These are phyloP conservation scores for Drosophila asahinai DNA, from an alignment of 1,140 invertebrate species.

Conservation along the genomic window DNA sequence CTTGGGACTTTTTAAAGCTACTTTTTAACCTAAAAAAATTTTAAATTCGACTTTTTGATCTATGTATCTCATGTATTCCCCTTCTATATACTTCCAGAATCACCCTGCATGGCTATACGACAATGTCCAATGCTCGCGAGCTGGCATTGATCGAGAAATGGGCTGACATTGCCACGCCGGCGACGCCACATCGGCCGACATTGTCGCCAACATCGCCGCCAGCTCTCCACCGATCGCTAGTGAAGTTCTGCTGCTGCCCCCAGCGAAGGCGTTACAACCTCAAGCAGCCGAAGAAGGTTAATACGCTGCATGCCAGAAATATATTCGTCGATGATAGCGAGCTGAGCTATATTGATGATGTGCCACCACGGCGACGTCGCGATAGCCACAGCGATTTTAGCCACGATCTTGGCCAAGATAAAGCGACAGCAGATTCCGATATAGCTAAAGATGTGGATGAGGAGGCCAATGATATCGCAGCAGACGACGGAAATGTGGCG, in stretches of 20 bases:
- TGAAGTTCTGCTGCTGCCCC: conserved; percentile 81
- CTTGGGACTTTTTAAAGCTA: too few species aligned
- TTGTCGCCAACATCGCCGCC: conserved; percentile 79
- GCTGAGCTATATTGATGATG: conserved; percentile 83
- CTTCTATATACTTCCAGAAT: conserved; percentile 55
- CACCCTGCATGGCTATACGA: conserved; percentile 79
- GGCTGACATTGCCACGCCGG: conserved; percentile 81
- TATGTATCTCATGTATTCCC: background rate
- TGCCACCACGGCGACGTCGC: conserved; percentile 58
- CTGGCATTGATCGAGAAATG: conserved; percentile 84
- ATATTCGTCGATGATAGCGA: conserved; percentile 82
- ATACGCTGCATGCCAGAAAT: conserved; percentile 79
- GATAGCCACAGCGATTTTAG: conserved; percentile 70
- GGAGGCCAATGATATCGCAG: conserved; percentile 64
- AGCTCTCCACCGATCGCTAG: conserved; percentile 58
- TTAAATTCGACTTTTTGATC: too few species aligned
- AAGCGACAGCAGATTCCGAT: conserved; percentile 41
- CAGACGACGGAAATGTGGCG: conserved; percentile 77
- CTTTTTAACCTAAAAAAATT: background rate
- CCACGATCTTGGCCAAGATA: conserved; percentile 53
- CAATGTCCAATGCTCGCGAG: conserved; percentile 84
- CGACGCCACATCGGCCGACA: conserved; percentile 70
- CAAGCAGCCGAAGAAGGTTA: conserved; percentile 71
- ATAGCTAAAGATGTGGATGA: conserved; percentile 33
- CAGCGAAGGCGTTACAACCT: conserved; percentile 79